Percentiles rank a stretch among this genome's conserved stretches.
Conservation (phyloP, 1,140 invertebrate genomes). For the Planococcus citri region DNA sequence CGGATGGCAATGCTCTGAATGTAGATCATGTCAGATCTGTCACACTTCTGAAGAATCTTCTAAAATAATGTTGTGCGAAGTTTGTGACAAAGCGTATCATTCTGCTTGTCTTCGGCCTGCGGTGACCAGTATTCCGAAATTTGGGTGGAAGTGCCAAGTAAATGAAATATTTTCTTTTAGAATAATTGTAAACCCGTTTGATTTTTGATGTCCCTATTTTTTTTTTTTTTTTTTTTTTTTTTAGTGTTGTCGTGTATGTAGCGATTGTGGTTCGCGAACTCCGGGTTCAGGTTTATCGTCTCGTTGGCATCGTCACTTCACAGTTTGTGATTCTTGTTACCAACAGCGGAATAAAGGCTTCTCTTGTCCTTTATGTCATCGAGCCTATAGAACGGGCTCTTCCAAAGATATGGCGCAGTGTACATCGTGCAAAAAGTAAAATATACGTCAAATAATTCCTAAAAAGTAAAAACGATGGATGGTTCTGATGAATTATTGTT, state of each 20-base stretch:
- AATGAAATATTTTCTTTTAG: no score
- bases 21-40: conserved; percentile 87
- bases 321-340: conserved; percentile 95
- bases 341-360: conserved; percentile 93
- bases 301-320: conserved; percentile 92
- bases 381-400: conserved; percentile 83
- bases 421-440: conserved; percentile 59
- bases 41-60: conserved; percentile 50
- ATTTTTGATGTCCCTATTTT: neutral
- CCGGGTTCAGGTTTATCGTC: conserved; percentile 86
- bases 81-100: conserved; percentile 93
- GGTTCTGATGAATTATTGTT: neutral
- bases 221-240: conserved; percentile 30
- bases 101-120: conserved; percentile 77
- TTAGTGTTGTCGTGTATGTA: conserved; percentile 83
- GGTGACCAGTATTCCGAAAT: conserved; percentile 86
- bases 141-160: conserved; percentile 92
- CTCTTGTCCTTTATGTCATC: conserved; percentile 85
- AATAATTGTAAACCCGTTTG: neutral
- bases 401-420: conserved; percentile 92
- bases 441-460: neutral
- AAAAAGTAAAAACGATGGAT: no score
- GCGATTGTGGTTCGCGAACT: conserved; percentile 86
- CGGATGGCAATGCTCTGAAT: conserved; percentile 87
- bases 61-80: conserved; percentile 74